Conservation (phyloP, 2,113 vertebrate species). For the Emydocephalus ijimae region DNA sequence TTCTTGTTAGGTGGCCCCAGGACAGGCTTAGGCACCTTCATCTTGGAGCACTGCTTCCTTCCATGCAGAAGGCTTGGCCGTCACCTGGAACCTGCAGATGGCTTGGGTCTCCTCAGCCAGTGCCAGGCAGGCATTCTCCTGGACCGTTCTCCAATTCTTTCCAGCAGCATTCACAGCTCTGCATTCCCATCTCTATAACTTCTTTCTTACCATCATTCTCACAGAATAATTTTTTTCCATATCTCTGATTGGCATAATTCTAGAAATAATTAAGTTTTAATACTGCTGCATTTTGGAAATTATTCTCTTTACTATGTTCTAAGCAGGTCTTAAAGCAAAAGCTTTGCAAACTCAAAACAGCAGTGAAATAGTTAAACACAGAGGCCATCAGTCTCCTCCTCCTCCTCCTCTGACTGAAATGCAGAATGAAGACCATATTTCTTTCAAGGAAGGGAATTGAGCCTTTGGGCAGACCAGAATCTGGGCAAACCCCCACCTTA, state of each 20-base stretch:
- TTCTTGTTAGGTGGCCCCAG: background rate
- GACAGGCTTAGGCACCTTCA: background rate
- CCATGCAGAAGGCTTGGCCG: background rate
- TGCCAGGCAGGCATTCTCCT: background rate
- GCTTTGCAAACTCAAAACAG: background rate
- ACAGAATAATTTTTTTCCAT: background rate
- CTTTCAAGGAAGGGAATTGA: too few species aligned
- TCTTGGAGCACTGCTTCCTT: background rate
- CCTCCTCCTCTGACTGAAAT: background rate
- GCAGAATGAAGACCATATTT: too few species aligned
- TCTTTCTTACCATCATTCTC: background rate
- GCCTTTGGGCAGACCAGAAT: background rate
- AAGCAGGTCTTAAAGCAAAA: background rate
- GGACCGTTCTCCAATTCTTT: background rate
- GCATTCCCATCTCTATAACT: background rate
- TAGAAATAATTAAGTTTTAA: background rate
- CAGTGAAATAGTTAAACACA: background rate
- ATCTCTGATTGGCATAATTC: background rate
- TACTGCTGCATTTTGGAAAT: background rate
- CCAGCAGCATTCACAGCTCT: background rate
- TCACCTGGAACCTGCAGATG: background rate
- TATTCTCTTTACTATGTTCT: background rate
- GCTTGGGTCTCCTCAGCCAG: too few species aligned
- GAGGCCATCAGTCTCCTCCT: too few species aligned
- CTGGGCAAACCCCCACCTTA: background rate